Evolutionary conservation across 1,140 invertebrate species (phyloP).

Genomic region (Eriosoma lanigerum): DNA sequence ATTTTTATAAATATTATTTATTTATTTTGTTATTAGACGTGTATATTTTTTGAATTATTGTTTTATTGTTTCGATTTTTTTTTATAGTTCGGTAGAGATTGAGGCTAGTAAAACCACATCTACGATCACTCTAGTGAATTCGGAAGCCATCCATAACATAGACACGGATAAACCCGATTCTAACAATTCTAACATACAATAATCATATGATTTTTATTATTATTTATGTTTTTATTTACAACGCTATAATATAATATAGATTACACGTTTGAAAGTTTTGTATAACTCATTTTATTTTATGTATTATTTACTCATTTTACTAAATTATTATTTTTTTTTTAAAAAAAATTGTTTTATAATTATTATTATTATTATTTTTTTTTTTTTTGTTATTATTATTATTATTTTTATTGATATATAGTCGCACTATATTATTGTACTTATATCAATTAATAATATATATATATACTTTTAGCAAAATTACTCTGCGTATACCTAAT

Average conservation of each 20-base stretch:
- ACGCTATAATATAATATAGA: not conserved
- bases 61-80: conserved; percentile 1
- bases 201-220: conserved; percentile 30
- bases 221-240: conserved; percentile 31
- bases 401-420: too few relatives aligned
- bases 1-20: not conserved
- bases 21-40: not conserved
- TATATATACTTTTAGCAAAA: conserved; percentile 38
- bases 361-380: not conserved
- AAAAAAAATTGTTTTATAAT: conserved; percentile 11
- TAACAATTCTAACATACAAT: conserved; percentile 26
- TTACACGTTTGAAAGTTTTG: not conserved
- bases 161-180: not conserved
- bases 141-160: conserved; percentile 26
- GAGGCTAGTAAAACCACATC: conserved; percentile 39
- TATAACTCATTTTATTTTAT: too few relatives aligned
- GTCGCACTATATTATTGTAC: not conserved
- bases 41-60: conserved; percentile 14
- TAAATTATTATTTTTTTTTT: not conserved
- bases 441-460: conserved; percentile 20
- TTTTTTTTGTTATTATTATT: too few relatives aligned
- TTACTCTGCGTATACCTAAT: not conserved
- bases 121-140: conserved; percentile 27
- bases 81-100: conserved; percentile 29
- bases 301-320: not conserved